Base-by-base conservation (phyloP, 2,888 invertebrate genomes). In the Chrysotoxum bicinctum region DNA sequence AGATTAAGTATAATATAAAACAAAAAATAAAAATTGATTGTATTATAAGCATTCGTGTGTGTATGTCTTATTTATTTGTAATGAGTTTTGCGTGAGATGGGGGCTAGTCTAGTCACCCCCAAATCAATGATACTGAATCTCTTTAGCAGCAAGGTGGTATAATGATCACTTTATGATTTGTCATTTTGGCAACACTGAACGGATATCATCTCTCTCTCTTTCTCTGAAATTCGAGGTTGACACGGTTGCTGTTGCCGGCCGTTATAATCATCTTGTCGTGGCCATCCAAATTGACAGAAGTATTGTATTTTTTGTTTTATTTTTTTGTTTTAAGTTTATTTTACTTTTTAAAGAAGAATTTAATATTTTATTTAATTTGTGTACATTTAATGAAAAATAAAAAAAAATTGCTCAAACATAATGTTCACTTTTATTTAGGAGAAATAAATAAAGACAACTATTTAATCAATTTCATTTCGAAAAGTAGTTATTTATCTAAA, bases 21-120 rank as follows among this genome's bases (percentile, higher is more conserved):
- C 2, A 4, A 68, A 32, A 9, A 35, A 30, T 7, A 32, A 19
- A 56, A 12, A 26, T 16, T 19, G 21, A n/a, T 40, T 4, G 35
- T 26, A 48, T 70, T 19, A 30, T 54, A 69, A 35, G 45, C 32
- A 48, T 66, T 32, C 54, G 5, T n/a, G 19, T 70, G 45, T 78
- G 60, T 79, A 12, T n/a, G 43, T 43, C 2, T 12, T 32, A 56
- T 78, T 84, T 75, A 62, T 84, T 84, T 75, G 69, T 58, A 72
- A 73, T 73, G 72, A 58, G 56, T 79, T 75, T 78, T 87, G 88
- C 87, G 87, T 87, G 87, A 81, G 87, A 84, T 89, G 82, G 23
- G 35, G 35, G n/a, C 19, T 21, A 48, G 88, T 89, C 88, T 88
- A 88, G 88, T 89, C 89, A 89, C 88, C 89, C 89, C 89, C 88